phyloP scores from a whole-genome alignment of 2,797 vertebrate genomes.

The Premnoplex brunnescens region DNA sequence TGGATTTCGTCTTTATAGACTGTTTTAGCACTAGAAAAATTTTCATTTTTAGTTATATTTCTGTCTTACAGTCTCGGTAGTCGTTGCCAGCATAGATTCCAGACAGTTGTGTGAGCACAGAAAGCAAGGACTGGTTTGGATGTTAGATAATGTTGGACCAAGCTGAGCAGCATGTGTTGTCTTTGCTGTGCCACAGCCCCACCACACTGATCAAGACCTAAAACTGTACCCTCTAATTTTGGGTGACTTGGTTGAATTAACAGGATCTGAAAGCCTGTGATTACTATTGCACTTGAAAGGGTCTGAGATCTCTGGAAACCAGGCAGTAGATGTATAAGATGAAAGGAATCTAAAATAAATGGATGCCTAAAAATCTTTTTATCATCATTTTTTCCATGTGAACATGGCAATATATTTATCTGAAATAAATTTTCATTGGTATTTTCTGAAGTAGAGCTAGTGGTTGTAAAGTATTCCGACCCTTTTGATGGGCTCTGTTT shows the following conservation, averaged over 20 bases:
- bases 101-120: neutral
- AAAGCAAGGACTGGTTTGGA: neutral
- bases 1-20: neutral
- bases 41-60: neutral
- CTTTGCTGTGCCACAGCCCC: neutral
- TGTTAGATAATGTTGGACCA: neutral
- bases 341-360: neutral
- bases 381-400: neutral
- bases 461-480: neutral
- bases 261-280: neutral
- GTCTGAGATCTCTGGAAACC: neutral
- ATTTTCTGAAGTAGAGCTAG: neutral
- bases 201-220: neutral
- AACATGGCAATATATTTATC: neutral
- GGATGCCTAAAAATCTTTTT: neutral
- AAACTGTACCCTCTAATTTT: neutral
- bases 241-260: neutral
- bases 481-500: neutral
- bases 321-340: neutral
- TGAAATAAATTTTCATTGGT: neutral
- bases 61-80: neutral
- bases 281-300: slow-evolving; percentile 4
- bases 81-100: neutral
- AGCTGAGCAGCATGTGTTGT: neutral
- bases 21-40: neutral